Percentiles rank a stretch among this genome's conserved stretches.
These are phyloP conservation scores for Pluvianellus socialis DNA, from an alignment of 2,113 vertebrate genomes.

Conservation along the genomic window DNA sequence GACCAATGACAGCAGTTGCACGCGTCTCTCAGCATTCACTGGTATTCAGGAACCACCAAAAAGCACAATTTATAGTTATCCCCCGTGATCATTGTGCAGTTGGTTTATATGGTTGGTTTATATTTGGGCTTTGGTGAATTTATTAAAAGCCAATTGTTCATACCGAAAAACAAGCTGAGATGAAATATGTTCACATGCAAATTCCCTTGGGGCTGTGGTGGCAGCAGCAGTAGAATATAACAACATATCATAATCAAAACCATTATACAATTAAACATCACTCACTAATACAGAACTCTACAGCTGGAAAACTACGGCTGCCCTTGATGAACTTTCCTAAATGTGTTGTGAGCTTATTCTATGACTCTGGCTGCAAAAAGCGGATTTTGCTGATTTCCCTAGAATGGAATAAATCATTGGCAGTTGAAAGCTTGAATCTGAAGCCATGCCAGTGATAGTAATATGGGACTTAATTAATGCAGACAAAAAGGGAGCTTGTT, in stretches of 20 bases:
- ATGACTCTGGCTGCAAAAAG: background rate
- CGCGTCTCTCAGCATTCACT: background rate
- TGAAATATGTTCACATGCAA: conserved; percentile 30
- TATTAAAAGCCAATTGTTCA: conserved; percentile 29
- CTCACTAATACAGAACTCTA: background rate
- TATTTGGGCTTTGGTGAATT: background rate
- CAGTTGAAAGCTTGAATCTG: conserved; percentile 4
- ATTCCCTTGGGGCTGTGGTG: background rate
- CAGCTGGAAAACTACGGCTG: background rate
- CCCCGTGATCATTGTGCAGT: background rate
- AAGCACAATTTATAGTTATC: background rate
- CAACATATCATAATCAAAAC: conserved; percentile 5
- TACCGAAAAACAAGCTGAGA: background rate
- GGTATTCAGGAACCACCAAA: background rate
- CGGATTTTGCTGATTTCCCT: conserved; percentile 41
- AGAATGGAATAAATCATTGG: conserved; percentile 14
- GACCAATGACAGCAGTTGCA: background rate
- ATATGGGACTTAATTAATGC: background rate
- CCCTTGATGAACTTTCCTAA: background rate
- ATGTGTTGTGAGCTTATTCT: background rate
- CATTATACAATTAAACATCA: conserved; percentile 24
- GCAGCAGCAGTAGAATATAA: background rate
- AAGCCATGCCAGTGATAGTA: background rate
- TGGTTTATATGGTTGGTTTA: too few relatives aligned
- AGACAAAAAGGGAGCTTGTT: background rate